Evolutionary conservation across 2,888 invertebrate genomes (phyloP).

Genomic region (Tanypteryx hageni): DNA sequence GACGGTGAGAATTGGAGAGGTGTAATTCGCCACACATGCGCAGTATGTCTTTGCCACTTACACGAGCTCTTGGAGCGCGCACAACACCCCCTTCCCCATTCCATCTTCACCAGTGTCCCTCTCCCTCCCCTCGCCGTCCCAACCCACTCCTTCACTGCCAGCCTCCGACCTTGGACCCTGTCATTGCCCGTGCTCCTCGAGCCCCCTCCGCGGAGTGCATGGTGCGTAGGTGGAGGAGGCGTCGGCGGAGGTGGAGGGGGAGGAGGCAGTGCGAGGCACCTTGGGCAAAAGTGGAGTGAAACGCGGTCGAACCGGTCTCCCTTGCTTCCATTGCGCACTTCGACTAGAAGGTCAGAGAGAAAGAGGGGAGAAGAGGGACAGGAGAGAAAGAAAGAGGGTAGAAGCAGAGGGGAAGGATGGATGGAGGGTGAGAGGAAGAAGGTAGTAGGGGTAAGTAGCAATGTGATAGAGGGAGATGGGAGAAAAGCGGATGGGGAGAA

Average conservation of each 20-base stretch:
- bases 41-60: neutral
- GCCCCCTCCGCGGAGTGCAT: neutral
- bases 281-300: slow-evolving; percentile 24
- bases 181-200: neutral
- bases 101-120: neutral
- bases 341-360: slow-evolving; percentile 1
- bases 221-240: slow-evolving; percentile 9
- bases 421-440: neutral
- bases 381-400: neutral
- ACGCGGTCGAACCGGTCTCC: slow-evolving; percentile 15
- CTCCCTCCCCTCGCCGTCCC: neutral
- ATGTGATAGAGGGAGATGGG: too few species aligned
- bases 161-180: slow-evolving; percentile 22
- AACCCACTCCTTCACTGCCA: neutral
- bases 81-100: too few species aligned
- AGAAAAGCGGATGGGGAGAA: too few species aligned
- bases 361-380: neutral
- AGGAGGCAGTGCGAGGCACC: neutral
- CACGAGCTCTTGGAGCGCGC: too few species aligned
- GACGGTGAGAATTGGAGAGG: neutral
- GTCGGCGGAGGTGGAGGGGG: neutral
- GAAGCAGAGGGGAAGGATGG: neutral
- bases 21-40: neutral
- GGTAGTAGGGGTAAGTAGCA: too few species aligned
- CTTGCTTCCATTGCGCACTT: slow-evolving; percentile 8